phyloP scores from a whole-genome alignment of 2,888 invertebrate species.

The Chalcis sispes region DNA sequence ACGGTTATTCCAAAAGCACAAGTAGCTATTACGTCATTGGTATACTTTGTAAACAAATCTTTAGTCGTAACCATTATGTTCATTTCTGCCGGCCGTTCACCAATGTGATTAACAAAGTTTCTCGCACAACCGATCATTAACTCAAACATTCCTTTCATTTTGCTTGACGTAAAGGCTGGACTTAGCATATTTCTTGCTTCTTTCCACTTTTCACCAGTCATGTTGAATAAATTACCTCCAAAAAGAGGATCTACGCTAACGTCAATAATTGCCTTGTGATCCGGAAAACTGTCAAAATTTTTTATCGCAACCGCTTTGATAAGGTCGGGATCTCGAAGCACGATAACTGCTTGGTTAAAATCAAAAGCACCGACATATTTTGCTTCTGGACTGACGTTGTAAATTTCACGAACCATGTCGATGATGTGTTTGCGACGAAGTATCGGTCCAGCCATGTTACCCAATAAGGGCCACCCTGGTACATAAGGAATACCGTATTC shows the following conservation, averaged over 20 bases:
- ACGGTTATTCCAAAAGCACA: slow-evolving; percentile 76
- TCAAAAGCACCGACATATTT: slow-evolving; percentile 68
- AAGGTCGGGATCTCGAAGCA: slow-evolving; percentile 69
- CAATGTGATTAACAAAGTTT: slow-evolving; percentile 62
- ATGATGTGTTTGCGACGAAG: slow-evolving; percentile 50
- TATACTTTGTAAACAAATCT: slow-evolving; percentile 71
- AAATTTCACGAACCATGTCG: slow-evolving; percentile 53
- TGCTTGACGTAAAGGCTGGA: slow-evolving; percentile 79
- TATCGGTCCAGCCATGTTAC: slow-evolving; percentile 56
- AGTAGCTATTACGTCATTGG: slow-evolving; percentile 76
- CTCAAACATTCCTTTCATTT: slow-evolving; percentile 78
- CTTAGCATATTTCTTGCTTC: slow-evolving; percentile 77
- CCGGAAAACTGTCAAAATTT: slow-evolving; percentile 68
- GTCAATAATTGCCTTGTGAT: slow-evolving; percentile 64
- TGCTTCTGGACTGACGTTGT: slow-evolving; percentile 59
- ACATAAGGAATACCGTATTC: slow-evolving; percentile 56
- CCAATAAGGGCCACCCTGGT: slow-evolving; percentile 57
- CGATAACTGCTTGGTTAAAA: slow-evolving; percentile 62
- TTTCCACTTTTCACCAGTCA: slow-evolving; percentile 76
- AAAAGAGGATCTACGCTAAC: slow-evolving; percentile 61
- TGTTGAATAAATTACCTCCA: slow-evolving; percentile 61
- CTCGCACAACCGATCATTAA: slow-evolving; percentile 70
- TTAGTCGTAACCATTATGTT: slow-evolving; percentile 61
- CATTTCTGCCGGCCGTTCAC: slow-evolving; percentile 30
- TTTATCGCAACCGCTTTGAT: slow-evolving; percentile 67